Percentiles rank a stretch among this genome's conserved stretches.
These are phyloP conservation scores for Propithecus perrieri DNA, from an alignment of 2,797 vertebrate species.

Conservation along the genomic window DNA sequence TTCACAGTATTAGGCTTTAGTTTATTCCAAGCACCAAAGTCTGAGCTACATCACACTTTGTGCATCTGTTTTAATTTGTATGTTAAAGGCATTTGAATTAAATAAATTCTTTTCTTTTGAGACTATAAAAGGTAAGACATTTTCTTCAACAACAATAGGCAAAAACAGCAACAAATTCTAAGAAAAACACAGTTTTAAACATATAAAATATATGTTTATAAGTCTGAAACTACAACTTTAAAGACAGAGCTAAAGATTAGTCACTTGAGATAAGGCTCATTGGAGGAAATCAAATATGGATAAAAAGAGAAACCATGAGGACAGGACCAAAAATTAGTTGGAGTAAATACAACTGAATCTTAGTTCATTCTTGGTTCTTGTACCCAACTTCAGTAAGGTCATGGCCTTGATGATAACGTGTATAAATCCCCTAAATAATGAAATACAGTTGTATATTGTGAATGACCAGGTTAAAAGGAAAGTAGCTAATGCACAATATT, in stretches of 20 bases:
- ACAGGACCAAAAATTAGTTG: neutral
- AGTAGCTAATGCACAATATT: neutral
- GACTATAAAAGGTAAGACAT: neutral
- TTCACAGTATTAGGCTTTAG: neutral
- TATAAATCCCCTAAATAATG: neutral
- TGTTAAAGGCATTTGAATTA: neutral
- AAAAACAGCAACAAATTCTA: neutral
- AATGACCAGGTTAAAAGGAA: neutral
- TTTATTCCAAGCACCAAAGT: neutral
- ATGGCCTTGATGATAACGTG: neutral
- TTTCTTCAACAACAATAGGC: neutral
- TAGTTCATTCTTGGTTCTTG: neutral
- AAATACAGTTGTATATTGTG: neutral
- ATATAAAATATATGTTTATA: neutral
- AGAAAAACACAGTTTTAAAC: neutral
- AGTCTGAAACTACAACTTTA: neutral
- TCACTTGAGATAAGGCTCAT: neutral
- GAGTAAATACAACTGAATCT: neutral
- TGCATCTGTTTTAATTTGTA: neutral
- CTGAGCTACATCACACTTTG: neutral
- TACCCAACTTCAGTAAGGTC: neutral
- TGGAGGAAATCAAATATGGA: neutral
- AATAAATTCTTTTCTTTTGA: neutral
- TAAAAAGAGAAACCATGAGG: neutral
- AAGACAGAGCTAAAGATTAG: neutral